Base-by-base conservation (phyloP, 2,888 invertebrate species). In the Leucozona laternaria region DNA sequence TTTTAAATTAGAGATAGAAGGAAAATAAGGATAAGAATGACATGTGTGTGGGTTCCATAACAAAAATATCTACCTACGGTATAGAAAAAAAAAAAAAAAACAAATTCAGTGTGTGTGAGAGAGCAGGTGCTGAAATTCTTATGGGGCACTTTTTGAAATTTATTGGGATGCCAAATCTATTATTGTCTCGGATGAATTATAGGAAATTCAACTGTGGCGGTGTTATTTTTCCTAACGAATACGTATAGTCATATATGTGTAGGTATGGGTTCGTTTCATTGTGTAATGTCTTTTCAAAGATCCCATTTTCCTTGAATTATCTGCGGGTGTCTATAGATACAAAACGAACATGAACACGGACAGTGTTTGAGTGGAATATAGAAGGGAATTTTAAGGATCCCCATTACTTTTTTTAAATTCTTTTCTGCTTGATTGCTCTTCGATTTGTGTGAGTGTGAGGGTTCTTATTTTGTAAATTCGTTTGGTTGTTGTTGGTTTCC, bases 361-460 rank as follows among this genome's bases (percentile, higher is more conserved):
- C 48, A 37, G 55, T 70, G 34, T 53, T 45, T 71, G 62, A 71
- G 48, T 20, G 68, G 68, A 75, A 71, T 72, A 71, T 72, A 85
- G 79, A 71, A 82, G 86, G 75, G 71, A 53, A 76, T 82, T 86
- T 82, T 71, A 82, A 86, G 86, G 86, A 86, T 82, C 66, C 70
- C 82, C 86, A 86, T 86, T 75, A 82, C 50, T 72, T 58, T 25
- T 71, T 53, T 86, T 70, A 13, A 60, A 22, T 40, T 40, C 22
- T 40, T 58, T 34, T 34, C 48, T 55, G 58, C 81, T 81, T 77
- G 55, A 81, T 78, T 80, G 77, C 66, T 75, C 70, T 71, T 34
- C 11, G 64, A 28, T 22, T 22, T 68, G 17, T 68, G 17, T 71
- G 71, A 77, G 17, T 68, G 25, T 66, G 71, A 77, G 73, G 73